Conservation (phyloP, 2,797 vertebrate species). For the Cynodonichthys magdalenae region DNA sequence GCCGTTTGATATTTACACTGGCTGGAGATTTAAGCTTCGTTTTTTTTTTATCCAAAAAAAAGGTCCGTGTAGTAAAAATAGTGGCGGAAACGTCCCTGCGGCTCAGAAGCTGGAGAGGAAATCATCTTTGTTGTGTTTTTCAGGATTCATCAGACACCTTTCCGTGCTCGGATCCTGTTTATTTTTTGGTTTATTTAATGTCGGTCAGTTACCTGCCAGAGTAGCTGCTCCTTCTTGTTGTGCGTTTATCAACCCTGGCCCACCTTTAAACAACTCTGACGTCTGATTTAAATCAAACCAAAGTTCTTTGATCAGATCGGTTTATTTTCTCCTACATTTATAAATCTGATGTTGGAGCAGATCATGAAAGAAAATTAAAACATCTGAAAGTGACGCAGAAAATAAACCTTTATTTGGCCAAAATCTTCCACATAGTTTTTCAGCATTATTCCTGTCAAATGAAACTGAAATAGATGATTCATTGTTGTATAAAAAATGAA, state of each 20-base stretch:
- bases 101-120: constrained; percentile 56
- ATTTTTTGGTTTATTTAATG: constrained; percentile 20
- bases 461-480: too few relatives aligned
- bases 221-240: constrained; percentile 43
- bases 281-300: constrained; percentile 46
- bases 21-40: constrained; percentile 66
- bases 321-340: constrained; percentile 4
- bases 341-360: constrained; percentile 17
- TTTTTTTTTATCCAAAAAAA: constrained; percentile 56
- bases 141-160: constrained; percentile 51
- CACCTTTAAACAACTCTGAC: constrained; percentile 26
- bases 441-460: too few relatives aligned
- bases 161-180: constrained; percentile 28
- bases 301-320: constrained; percentile 15
- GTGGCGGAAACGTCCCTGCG: constrained; percentile 44
- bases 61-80: constrained; percentile 67
- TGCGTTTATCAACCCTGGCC: constrained; percentile 45
- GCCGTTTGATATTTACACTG: constrained; percentile 76
- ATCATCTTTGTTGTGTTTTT: constrained; percentile 65
- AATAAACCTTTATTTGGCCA: too few relatives aligned
- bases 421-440: too few relatives aligned
- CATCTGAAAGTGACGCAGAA: too few relatives aligned
- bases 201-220: constrained; percentile 44
- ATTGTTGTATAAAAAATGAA: too few relatives aligned
- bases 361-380: not conserved